Conservation (phyloP, 2,888 invertebrate species). For the Molorchus minor region DNA sequence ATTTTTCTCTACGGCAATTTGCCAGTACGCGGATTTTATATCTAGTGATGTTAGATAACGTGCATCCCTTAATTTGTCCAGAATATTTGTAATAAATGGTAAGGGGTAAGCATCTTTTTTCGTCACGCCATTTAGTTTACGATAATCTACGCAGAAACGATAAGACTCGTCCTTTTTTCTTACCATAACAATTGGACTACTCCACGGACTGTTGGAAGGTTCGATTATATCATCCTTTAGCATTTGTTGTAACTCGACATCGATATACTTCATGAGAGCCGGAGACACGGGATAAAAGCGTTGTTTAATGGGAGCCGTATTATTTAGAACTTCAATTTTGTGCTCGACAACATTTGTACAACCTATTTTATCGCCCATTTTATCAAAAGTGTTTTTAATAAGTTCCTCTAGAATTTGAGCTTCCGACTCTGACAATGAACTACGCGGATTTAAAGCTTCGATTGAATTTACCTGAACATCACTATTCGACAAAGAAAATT, state of each 20-base stretch:
- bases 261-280: slow-evolving; percentile 26
- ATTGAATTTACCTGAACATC: neutral
- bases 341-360: slow-evolving; percentile 11
- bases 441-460: slow-evolving; percentile 10
- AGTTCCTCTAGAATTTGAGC: neutral
- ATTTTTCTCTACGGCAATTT: neutral
- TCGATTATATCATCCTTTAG: slow-evolving; percentile 44
- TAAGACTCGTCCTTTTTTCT: slow-evolving; percentile 18
- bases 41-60: slow-evolving; percentile 4
- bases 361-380: slow-evolving; percentile 20
- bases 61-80: slow-evolving; percentile 12
- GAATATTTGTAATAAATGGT: slow-evolving; percentile 18
- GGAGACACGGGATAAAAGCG: slow-evolving; percentile 35
- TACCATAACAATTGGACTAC: slow-evolving; percentile 13
- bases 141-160: slow-evolving; percentile 2
- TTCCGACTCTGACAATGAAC: neutral
- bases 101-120: slow-evolving; percentile 28
- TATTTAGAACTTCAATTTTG: slow-evolving; percentile 6
- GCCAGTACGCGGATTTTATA: neutral
- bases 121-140: too few relatives aligned
- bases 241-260: slow-evolving; percentile 40
- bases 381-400: slow-evolving; percentile 16
- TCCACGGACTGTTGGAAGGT: slow-evolving; percentile 51
- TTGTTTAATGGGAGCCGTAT: slow-evolving; percentile 17
- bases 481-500: slow-evolving; percentile 8